Base-by-base conservation (phyloP, 1,140 invertebrate genomes). In the Eubasilissa regina region DNA sequence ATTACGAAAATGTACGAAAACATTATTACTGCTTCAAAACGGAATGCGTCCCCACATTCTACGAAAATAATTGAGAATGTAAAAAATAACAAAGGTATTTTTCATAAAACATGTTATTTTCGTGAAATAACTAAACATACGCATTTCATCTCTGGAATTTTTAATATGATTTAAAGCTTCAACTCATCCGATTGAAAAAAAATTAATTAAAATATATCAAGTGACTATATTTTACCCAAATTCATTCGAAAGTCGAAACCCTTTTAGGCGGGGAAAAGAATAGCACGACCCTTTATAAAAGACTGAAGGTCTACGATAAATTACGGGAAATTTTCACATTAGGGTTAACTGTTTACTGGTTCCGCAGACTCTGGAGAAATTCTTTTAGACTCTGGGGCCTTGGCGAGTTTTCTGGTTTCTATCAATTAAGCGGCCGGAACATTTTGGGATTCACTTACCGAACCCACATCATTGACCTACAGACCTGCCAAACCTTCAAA, bases 371-470 rank as follows among this genome's bases (percentile, higher is more conserved):
- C 25, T 35, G 25, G 25, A 35, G 25, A 35, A 35, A 35, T n/a
- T 70, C n/a, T n/a, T 35, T 12, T 70, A 45, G 35, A 70, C 17
- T 70, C 48, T 51, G 48, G 8, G 25, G 25, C 25, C 25, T 35
- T 44, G 10, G 55, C 1, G 17, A 64, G 60, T 64, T 43, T 44
- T 35, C 76, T 48, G 60, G 21, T 56, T 68, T 73, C 77, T 68
- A 73, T 78, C 77, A 78, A 78, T 78, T 73, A 73, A 44, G 53
- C 21, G 60, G n/a, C 62, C 15, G 53, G 73, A 74, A 68, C 66
- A 73, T 73, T 73, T 17, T n/a, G 77, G 77, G 73, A 78, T 78
- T 78, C 77, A 58, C 72, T 78, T 78, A 78, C 45, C 21, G 17
- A 60, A 73, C 77, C 77, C 77, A 73, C 77, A 72, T 78, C 68